Percentiles rank a stretch among this genome's conserved stretches.
phyloP scores from a whole-genome alignment of 2,797 vertebrate species.

The Mus minutoides region DNA sequence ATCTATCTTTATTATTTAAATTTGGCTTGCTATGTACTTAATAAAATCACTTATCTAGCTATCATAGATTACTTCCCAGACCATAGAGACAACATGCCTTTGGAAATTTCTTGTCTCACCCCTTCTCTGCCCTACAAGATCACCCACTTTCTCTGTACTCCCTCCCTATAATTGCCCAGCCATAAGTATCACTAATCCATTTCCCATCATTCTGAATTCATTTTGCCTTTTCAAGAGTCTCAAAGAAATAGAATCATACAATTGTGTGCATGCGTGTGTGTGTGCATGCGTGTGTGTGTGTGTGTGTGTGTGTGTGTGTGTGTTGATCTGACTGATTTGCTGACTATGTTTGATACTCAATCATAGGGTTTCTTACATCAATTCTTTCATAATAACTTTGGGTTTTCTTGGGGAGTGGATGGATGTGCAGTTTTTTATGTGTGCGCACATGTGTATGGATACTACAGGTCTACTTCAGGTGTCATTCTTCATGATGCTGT shows the following conservation, averaged over 20 bases:
- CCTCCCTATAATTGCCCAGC: not conserved
- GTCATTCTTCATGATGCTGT: not conserved
- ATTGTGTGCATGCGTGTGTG: not conserved
- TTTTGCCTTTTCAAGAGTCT: constrained; percentile 46
- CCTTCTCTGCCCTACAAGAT: not conserved
- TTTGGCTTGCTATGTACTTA: not conserved
- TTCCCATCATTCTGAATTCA: constrained; percentile 5
- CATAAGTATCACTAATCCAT: not conserved
- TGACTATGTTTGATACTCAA: not conserved
- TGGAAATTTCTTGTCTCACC: not conserved
- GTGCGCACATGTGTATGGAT: not conserved
- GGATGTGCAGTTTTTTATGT: not conserved
- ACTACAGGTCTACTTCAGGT: not conserved
- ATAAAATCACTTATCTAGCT: not conserved
- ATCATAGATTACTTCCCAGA: not conserved
- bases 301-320: not conserved
- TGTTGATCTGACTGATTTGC: not conserved
- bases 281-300: no score
- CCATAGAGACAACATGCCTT: not conserved
- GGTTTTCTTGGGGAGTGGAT: not conserved
- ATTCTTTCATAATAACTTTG: not conserved
- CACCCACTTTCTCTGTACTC: not conserved
- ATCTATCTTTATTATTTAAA: not conserved
- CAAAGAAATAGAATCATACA: not conserved
- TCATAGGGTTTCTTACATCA: not conserved